These are phyloP conservation scores for Tethya wilhelma DNA, from an alignment of 37 sponge, comb jelly and placozoan genomes.

Conservation along the genomic window DNA sequence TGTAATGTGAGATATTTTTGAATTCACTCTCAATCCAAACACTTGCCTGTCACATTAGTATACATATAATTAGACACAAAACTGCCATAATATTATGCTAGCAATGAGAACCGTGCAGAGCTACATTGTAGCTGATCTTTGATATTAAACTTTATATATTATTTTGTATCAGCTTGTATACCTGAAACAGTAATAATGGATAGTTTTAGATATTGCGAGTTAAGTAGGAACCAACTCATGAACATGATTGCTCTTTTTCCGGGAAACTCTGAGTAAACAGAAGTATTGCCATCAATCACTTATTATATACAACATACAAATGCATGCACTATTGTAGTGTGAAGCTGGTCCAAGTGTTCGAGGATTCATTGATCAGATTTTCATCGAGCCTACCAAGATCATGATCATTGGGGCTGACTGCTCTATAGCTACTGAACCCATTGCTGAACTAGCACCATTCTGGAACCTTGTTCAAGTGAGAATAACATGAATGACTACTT, in stretches of 20 bases:
- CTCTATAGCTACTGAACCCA: slow-evolving; percentile 55
- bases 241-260: background rate
- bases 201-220: too few relatives aligned
- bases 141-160: too few relatives aligned
- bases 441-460: slow-evolving; percentile 72
- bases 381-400: slow-evolving; percentile 47
- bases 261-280: background rate
- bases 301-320: background rate
- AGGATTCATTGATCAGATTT: slow-evolving; percentile 70
- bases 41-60: too few relatives aligned
- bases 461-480: slow-evolving; percentile 80
- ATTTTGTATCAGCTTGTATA: too few relatives aligned
- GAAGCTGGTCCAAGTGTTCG: slow-evolving; percentile 33
- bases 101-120: too few relatives aligned
- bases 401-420: slow-evolving; percentile 74
- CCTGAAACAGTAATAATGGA: too few relatives aligned
- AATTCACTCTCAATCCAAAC: too few relatives aligned
- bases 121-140: too few relatives aligned
- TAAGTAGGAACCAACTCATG: background rate
- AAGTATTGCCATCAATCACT: background rate
- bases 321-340: slow-evolving; percentile 30
- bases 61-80: too few relatives aligned
- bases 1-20: too few relatives aligned
- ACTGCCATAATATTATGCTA: too few relatives aligned
- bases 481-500: too few relatives aligned